Evolutionary conservation across 1,140 invertebrate genomes (phyloP).

Genomic region (Sitophilus oryzae): DNA sequence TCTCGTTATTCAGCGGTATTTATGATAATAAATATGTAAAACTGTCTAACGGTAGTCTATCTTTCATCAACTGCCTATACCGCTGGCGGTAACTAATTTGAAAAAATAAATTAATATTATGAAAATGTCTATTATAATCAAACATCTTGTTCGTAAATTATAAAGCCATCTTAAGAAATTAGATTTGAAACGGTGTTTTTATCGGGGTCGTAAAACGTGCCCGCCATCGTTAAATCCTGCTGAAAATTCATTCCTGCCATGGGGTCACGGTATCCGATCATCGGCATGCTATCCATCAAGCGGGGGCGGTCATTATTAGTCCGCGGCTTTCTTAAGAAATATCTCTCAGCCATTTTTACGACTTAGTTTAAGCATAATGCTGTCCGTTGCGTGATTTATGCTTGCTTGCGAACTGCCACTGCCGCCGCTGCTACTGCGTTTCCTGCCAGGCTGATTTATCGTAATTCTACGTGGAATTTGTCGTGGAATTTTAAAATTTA

Average conservation of each 20-base stretch:
- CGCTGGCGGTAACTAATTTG: no score
- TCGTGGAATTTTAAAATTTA: no score
- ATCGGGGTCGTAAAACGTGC: not conserved
- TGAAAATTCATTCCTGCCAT: not conserved
- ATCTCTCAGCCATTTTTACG: not conserved
- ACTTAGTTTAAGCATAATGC: not conserved
- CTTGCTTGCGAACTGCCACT: no score
- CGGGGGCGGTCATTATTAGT: not conserved
- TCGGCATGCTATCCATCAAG: not conserved
- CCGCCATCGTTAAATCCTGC: not conserved
- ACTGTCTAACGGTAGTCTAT: no score
- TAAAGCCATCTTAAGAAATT: not conserved
- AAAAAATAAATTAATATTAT: no score
- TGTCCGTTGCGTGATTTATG: not conserved
- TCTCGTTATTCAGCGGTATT: no score
- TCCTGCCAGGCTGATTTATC: not conserved
- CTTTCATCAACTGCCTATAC: no score
- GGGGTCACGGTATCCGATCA: not conserved
- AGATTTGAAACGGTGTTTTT: not conserved
- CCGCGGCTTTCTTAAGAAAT: not conserved
- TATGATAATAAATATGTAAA: no score
- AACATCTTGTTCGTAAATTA: no score
- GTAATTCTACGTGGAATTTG: not conserved
- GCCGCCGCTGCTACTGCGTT: no score
- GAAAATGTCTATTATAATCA: no score